Evolutionary conservation across 2,113 vertebrate species (phyloP).

Genomic region (Rhineura floridana): DNA sequence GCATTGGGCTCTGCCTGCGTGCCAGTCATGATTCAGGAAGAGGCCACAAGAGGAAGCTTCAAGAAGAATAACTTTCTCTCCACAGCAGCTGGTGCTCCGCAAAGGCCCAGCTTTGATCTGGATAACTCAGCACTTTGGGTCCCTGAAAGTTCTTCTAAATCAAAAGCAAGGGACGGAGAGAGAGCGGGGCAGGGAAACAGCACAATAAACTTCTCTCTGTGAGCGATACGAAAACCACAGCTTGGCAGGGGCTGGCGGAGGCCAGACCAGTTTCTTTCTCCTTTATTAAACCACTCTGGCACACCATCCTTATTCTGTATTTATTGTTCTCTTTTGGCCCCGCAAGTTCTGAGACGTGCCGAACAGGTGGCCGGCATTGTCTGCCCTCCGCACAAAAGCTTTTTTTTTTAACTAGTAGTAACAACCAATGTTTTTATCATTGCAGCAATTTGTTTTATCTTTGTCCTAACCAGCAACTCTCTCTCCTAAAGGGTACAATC

Average conservation of each 20-base stretch:
- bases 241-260: not conserved
- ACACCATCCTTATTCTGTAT: not conserved
- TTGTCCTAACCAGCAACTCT: not conserved
- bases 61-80: not conserved
- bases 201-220: not conserved
- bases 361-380: not conserved
- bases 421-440: not conserved
- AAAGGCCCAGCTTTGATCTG: not conserved
- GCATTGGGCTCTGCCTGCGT: not conserved
- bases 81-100: not conserved
- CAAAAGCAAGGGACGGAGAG: not conserved
- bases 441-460: not conserved
- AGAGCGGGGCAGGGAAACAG: not conserved
- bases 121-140: not conserved
- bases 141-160: not conserved
- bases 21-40: not conserved
- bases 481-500: not conserved
- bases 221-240: slow-evolving; percentile 2
- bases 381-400: too few relatives aligned
- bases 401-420: not conserved
- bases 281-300: not conserved
- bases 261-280: not conserved
- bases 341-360: not conserved
- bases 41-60: not conserved
- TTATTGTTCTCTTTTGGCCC: not conserved